Conservation (phyloP, 2,113 vertebrate species). For the Gopherus evgoodei region DNA sequence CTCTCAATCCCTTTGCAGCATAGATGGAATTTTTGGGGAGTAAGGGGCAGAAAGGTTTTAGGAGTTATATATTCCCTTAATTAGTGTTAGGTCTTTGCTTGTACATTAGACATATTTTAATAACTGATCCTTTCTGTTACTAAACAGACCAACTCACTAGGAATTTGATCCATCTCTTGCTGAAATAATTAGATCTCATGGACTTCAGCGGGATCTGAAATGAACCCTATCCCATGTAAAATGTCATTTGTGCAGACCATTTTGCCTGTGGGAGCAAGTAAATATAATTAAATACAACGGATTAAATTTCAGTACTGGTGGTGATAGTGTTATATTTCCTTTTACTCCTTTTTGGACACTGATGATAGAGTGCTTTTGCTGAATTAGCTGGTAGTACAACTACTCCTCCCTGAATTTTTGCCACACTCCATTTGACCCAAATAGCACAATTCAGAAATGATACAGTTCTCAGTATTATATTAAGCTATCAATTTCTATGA, state of each 20-base stretch:
- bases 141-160: neutral
- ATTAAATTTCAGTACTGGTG: neutral
- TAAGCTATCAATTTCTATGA: neutral
- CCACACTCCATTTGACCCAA: neutral
- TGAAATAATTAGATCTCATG: neutral
- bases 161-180: neutral
- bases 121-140: neutral
- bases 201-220: neutral
- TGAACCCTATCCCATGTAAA: neutral
- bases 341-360: neutral
- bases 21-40: neutral
- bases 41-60: neutral
- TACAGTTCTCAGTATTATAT: neutral
- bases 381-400: neutral
- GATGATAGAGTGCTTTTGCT: neutral
- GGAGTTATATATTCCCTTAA: neutral
- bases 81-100: neutral
- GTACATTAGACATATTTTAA: neutral
- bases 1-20: neutral
- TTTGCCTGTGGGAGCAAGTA: neutral
- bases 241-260: neutral
- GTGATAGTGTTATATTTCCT: neutral
- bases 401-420: neutral
- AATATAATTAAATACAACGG: neutral
- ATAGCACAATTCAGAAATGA: neutral